Percentiles rank a stretch among this genome's conserved stretches.
These are phyloP conservation scores for Actinemys pallida DNA, from an alignment of 2,113 vertebrate species.

Conservation along the genomic window DNA sequence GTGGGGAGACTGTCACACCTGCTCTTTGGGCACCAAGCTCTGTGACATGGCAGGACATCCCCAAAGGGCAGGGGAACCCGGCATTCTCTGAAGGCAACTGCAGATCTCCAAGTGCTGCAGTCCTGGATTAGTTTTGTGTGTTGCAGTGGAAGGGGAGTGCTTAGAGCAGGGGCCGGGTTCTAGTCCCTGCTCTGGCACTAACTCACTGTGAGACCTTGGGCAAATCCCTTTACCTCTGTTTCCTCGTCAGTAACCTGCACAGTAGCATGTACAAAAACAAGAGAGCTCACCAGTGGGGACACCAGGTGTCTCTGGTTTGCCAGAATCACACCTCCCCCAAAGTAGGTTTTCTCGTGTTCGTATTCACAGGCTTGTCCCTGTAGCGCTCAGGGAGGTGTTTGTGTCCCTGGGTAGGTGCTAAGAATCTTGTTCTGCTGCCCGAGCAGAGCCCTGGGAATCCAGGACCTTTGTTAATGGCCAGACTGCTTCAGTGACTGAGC, in stretches of 20 bases:
- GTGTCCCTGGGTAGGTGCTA: too few relatives aligned
- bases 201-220: not conserved
- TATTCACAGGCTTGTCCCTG: not conserved
- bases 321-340: not conserved
- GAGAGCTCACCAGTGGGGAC: not conserved
- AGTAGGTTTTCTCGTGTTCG: not conserved
- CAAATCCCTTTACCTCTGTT: not conserved
- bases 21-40: accelerated
- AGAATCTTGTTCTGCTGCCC: too few relatives aligned
- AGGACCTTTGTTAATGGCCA: not conserved
- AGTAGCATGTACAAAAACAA: not conserved
- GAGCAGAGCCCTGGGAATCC: not conserved
- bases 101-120: accelerated
- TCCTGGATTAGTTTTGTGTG: accelerated
- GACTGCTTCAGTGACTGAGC: not conserved
- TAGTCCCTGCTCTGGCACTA: not conserved
- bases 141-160: not conserved
- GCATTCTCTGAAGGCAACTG: not conserved
- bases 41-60: not conserved
- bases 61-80: not conserved
- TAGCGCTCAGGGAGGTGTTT: too few relatives aligned
- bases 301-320: not conserved
- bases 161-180: not conserved
- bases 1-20: not conserved
- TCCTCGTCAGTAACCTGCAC: not conserved